A percentile compares a stretch with the other conserved stretches of the same genome.
Evolutionary conservation across 2,113 vertebrate genomes (phyloP).

Genomic region (Sapajus apella): DNA sequence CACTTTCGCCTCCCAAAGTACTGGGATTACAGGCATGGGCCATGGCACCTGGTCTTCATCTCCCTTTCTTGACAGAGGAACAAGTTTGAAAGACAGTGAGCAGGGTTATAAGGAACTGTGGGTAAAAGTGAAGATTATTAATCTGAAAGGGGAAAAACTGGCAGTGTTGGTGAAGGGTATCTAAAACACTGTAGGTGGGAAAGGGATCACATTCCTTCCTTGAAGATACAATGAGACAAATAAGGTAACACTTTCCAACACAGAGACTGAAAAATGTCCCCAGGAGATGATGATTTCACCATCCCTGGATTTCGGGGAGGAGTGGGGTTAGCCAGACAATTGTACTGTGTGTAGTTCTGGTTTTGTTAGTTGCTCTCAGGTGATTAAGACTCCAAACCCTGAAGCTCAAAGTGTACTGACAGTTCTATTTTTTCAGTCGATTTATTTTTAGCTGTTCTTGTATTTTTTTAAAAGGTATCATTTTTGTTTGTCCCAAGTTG

Average conservation of each 20-base stretch:
- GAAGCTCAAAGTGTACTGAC: background rate
- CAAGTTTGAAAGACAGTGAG: background rate
- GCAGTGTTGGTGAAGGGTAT: background rate
- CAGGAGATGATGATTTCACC: conserved; percentile 11
- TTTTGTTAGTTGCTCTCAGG: background rate
- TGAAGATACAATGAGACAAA: conserved; percentile 16
- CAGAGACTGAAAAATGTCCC: conserved; percentile 17
- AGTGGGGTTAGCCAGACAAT: background rate
- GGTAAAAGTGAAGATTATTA: background rate
- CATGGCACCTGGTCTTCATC: too few species aligned
- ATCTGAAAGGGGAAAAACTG: background rate
- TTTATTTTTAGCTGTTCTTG: conserved; percentile 33
- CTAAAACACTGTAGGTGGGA: background rate
- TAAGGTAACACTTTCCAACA: background rate
- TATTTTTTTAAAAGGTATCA: background rate
- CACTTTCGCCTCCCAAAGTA: too few species aligned
- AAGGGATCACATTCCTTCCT: background rate
- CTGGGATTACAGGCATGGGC: too few species aligned
- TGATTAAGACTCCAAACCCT: background rate
- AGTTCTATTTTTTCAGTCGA: background rate
- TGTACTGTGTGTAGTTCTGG: background rate
- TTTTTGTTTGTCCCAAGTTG: background rate
- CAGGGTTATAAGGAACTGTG: background rate
- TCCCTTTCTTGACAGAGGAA: background rate
- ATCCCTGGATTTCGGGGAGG: background rate